Evolutionary conservation across 2,797 vertebrate genomes (phyloP), one percentile per base, ranked within the genome.

Genomic region (Poecilia picta): DNA sequence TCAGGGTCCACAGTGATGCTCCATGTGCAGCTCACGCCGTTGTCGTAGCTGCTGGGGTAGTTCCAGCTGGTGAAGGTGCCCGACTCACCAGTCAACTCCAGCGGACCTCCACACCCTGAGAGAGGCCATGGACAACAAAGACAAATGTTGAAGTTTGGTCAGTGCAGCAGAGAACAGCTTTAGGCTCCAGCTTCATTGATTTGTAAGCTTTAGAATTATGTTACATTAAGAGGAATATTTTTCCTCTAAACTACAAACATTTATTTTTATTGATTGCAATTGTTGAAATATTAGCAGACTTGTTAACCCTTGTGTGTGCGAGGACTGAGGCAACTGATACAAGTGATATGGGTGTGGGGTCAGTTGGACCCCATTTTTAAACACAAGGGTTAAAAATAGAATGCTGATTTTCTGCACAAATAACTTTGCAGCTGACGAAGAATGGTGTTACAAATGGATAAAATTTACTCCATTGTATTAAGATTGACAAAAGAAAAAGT

Each of bases 1-100:
- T 87, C 90, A 6, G 94, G 90, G 76, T 95, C 93, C 89, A 96
- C 95, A 0, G 82, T 94, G 89, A 97, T 96, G 31, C 89, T 76
- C 96, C 96, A 96, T 74, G 85, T 78, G 87, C 96, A 97, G 86
- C 93, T 95, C 85, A 90, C 87, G 62, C 93, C 89, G 4, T 94
- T 94, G 78, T 93, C 88, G 8, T 96, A 96, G 79, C 89, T 94
- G 73, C 75, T 91, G 71, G 95, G 95, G 83, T 95, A 95, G 88
- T 96, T 95, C 83, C 73, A 74, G 80, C 96, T 96, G 89, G 84
- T 89, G 90, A 97, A 95, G 80, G 91, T 93, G 72, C 96, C 96
- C 0, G 93, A 94, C 36, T 94, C 89, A 31, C 75, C 92, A 0
- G 81, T 91, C 79, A 96, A 88, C 51, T 95, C 83, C 83, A 70